phyloP scores from a whole-genome alignment of 2,888 invertebrate genomes.

The Harpagoxenus sublaevis region DNA sequence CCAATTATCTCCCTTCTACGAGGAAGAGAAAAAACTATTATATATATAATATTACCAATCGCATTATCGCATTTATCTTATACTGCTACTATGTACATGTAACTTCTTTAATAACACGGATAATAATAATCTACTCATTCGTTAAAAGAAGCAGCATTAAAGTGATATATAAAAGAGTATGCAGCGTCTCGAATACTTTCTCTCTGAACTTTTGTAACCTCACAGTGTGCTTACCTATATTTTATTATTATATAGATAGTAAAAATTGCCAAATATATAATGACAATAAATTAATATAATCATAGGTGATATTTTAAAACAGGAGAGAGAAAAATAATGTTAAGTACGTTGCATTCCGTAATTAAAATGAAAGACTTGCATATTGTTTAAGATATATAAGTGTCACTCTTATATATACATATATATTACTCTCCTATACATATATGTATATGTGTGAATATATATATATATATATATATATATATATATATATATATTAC shows the following conservation, averaged over 20 bases:
- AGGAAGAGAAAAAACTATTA: neutral
- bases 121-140: neutral
- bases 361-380: slow-evolving; percentile 54
- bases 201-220: slow-evolving; percentile 45
- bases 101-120: neutral
- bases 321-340: slow-evolving; percentile 25
- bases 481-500: neutral
- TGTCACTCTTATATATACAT: slow-evolving; percentile 9
- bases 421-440: neutral
- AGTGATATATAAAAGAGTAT: slow-evolving; percentile 20
- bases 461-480: neutral
- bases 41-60: slow-evolving; percentile 9
- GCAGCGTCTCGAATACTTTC: slow-evolving; percentile 28
- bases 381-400: slow-evolving; percentile 58
- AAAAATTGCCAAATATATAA: slow-evolving; percentile 60
- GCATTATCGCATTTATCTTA: neutral
- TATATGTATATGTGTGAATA: too few species aligned
- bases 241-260: slow-evolving; percentile 55
- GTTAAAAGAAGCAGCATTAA: neutral
- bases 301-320: slow-evolving; percentile 55
- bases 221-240: slow-evolving; percentile 54
- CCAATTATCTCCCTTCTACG: neutral
- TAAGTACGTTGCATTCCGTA: slow-evolving; percentile 55
- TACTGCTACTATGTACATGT: too few species aligned
- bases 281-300: slow-evolving; percentile 61